phyloP scores from a whole-genome alignment of 2,113 vertebrate species.

The Heptranchias perlo region DNA sequence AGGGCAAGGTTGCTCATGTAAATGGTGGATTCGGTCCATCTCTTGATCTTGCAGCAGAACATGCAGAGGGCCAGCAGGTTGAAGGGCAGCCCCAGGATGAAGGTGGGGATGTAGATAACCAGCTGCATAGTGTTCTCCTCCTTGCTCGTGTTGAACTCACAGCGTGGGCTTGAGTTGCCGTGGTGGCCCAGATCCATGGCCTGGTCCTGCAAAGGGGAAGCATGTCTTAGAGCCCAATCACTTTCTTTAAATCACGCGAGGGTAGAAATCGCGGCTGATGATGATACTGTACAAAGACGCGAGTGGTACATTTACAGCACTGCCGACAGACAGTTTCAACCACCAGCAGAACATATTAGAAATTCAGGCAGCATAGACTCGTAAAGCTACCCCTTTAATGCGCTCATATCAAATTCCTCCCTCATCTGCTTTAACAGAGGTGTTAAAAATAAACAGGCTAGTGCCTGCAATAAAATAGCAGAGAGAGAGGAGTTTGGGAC shows the following conservation, averaged over 20 bases:
- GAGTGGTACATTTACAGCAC: neutral
- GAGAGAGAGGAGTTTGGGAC: neutral
- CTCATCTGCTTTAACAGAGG: neutral
- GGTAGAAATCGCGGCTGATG: neutral
- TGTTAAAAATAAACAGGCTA: neutral
- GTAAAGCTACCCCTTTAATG: neutral
- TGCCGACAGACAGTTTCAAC: neutral
- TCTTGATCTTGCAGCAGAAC: conserved; percentile 63
- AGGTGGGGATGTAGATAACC: conserved; percentile 70
- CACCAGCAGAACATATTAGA: neutral
- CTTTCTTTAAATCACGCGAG: neutral
- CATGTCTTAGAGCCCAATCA: neutral
- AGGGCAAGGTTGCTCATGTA: conserved; percentile 79
- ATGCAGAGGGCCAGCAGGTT: conserved; percentile 63
- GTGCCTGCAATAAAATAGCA: neutral
- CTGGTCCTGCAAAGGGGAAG: conserved; percentile 7
- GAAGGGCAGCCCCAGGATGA: conserved; percentile 64
- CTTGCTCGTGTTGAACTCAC: neutral
- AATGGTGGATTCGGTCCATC: conserved; percentile 67
- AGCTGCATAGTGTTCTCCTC: conserved; percentile 49
- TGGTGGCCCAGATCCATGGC: neutral
- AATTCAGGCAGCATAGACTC: neutral
- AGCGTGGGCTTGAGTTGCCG: neutral
- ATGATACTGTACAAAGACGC: neutral
- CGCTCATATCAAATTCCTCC: neutral